Evolutionary conservation across 2,113 vertebrate species (phyloP).

Genomic region (Ptilonorhynchus violaceus): DNA sequence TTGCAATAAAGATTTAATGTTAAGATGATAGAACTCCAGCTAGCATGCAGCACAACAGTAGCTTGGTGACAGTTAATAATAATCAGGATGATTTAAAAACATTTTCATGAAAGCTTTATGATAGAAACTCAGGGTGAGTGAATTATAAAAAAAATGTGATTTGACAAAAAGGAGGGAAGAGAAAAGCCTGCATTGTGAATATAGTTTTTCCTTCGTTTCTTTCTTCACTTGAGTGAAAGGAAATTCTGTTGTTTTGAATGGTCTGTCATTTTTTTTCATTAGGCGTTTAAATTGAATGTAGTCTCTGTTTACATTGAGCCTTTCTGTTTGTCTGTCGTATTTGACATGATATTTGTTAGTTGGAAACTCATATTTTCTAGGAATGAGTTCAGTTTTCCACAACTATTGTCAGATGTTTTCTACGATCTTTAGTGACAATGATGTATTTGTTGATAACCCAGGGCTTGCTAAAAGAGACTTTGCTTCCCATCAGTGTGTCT

Average conservation of each 20-base stretch:
- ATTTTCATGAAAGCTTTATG: background rate
- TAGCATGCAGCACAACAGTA: background rate
- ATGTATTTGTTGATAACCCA: conserved; percentile 49
- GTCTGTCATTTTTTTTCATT: conserved; percentile 8
- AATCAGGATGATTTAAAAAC: background rate
- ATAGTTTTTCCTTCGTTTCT: background rate
- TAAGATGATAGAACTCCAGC: background rate
- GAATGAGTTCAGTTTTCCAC: conserved; percentile 38
- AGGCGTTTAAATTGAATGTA: background rate
- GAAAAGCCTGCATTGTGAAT: background rate
- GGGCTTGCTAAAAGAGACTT: conserved; percentile 29
- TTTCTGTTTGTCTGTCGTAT: background rate
- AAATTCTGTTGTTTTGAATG: background rate
- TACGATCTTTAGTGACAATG: conserved; percentile 29
- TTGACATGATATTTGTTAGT: background rate
- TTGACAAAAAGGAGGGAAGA: background rate
- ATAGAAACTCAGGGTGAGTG: background rate
- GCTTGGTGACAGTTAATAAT: background rate
- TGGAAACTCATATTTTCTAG: conserved; percentile 25
- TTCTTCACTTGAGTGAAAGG: background rate
- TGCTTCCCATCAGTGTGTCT: background rate
- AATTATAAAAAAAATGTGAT: background rate
- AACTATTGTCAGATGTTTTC: conserved; percentile 32
- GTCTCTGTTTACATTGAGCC: background rate
- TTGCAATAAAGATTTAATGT: background rate